A percentile compares a stretch with the other conserved stretches of the same genome.
Conservation (phyloP, 2,888 invertebrate species). For the Phalangium opilio region DNA sequence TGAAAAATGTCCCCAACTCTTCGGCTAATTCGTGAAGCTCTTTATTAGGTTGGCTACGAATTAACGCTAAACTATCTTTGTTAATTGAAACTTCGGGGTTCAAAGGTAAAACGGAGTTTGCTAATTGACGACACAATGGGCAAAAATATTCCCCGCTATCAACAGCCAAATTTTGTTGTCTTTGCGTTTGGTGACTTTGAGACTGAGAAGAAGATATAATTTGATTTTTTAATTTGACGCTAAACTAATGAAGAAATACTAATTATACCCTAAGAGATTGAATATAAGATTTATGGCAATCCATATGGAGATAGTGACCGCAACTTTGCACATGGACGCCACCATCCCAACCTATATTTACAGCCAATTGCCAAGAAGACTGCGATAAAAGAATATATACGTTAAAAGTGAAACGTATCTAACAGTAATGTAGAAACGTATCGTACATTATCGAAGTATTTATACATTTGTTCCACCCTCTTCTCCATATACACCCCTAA, state of each 20-base stretch:
- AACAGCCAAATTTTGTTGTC: slow-evolving; percentile 50
- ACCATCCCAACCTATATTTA: slow-evolving; percentile 72
- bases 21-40: slow-evolving; percentile 19
- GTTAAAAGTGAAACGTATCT: background rate
- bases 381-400: slow-evolving; percentile 23
- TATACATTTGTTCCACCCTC: slow-evolving; percentile 56
- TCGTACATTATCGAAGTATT: slow-evolving; percentile 42
- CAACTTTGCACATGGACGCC: slow-evolving; percentile 89
- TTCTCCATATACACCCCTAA: slow-evolving; percentile 46
- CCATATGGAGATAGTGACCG: slow-evolving; percentile 90
- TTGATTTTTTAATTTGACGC: background rate
- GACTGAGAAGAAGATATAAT: background rate
- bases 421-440: background rate
- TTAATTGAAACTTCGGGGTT: slow-evolving; percentile 18
- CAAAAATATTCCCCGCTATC: slow-evolving; percentile 74
- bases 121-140: slow-evolving; percentile 81
- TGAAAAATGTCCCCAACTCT: slow-evolving; percentile 37
- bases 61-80: no score
- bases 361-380: slow-evolving; percentile 61
- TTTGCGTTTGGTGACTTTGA: slow-evolving; percentile 34
- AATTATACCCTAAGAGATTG: slow-evolving; percentile 49
- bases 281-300: slow-evolving; percentile 81
- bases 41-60: no score
- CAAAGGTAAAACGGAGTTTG: slow-evolving; percentile 66
- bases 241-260: background rate